These are phyloP conservation scores for Tachina fera DNA, from an alignment of 2,888 invertebrate genomes.

Conservation along the genomic window DNA sequence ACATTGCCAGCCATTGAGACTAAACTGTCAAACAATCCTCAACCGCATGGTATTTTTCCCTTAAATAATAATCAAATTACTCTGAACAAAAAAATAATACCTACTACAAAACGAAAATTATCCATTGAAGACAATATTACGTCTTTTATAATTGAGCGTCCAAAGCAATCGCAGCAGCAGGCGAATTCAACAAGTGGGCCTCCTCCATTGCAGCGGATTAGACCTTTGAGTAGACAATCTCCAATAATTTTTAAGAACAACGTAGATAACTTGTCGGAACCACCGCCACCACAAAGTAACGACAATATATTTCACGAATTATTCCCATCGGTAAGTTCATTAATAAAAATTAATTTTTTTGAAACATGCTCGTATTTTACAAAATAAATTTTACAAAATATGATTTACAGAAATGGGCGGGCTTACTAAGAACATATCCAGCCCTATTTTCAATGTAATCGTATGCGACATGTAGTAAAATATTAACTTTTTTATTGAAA, in stretches of 20 bases:
- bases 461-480: too few species aligned
- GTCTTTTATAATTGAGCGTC: slow-evolving; percentile 75
- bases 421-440: too few species aligned
- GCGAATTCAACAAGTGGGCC: slow-evolving; percentile 46
- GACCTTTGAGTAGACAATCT: slow-evolving; percentile 27
- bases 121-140: slow-evolving; percentile 77
- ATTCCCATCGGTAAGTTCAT: slow-evolving; percentile 53
- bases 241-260: slow-evolving; percentile 5
- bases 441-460: too few species aligned
- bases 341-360: not conserved
- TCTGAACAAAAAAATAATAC: slow-evolving; percentile 59
- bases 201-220: slow-evolving; percentile 49
- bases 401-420: too few species aligned
- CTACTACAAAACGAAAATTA: slow-evolving; percentile 74
- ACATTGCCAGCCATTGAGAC: slow-evolving; percentile 64
- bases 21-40: slow-evolving; percentile 16
- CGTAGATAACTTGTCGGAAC: slow-evolving; percentile 20
- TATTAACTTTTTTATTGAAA: too few species aligned
- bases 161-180: slow-evolving; percentile 42
- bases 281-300: slow-evolving; percentile 30
- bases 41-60: slow-evolving; percentile 39
- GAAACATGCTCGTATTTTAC: not conserved
- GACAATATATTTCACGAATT: slow-evolving; percentile 49
- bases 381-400: too few species aligned
- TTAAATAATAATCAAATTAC: slow-evolving; percentile 42